Evolutionary conservation across 23 tunicate species (phyloP).

Genomic region (Styela plicata): DNA sequence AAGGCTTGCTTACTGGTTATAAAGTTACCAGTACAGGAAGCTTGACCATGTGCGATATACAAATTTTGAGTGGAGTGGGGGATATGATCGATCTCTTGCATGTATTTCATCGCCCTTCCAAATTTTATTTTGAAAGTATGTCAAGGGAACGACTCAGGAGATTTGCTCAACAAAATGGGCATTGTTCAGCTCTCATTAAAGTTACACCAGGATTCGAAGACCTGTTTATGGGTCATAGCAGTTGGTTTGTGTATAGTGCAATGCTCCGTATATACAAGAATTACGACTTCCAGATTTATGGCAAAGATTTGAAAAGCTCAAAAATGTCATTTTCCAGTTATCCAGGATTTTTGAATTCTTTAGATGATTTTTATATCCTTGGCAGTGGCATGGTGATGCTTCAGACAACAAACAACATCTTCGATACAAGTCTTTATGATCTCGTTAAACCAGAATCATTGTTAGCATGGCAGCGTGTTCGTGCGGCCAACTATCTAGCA

Average conservation of each 20-base stretch:
- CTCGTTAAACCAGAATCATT: slow-evolving; percentile 13
- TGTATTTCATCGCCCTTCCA: not conserved
- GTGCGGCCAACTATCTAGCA: slow-evolving; percentile 31
- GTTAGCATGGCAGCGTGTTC: slow-evolving; percentile 43
- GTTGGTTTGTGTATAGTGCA: slow-evolving; percentile 37
- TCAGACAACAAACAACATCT: slow-evolving; percentile 37
- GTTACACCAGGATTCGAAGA: slow-evolving; percentile 39
- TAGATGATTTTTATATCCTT: slow-evolving; percentile 41
- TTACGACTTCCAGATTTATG: slow-evolving; percentile 26
- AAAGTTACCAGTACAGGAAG: not conserved
- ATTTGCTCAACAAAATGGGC: slow-evolving; percentile 25
- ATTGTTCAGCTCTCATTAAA: slow-evolving; percentile 43
- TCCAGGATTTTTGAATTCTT: slow-evolving; percentile 26
- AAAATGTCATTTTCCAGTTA: slow-evolving; percentile 30
- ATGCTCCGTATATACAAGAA: slow-evolving; percentile 37
- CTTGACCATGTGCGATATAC: slow-evolving; percentile 22
- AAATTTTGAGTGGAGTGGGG: slow-evolving; percentile 27
- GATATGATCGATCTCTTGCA: slow-evolving; percentile 32
- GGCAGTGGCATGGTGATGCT: slow-evolving; percentile 44
- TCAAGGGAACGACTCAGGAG: not conserved
- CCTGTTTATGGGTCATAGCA: slow-evolving; percentile 32
- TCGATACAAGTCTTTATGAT: slow-evolving; percentile 33
- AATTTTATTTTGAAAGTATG: not conserved
- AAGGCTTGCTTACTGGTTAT: slow-evolving; percentile 14
- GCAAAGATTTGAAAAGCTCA: not conserved